A percentile compares a stretch with the other conserved stretches of the same genome.
These are phyloP conservation scores for Sussaba pulchella DNA, from an alignment of 2,888 invertebrate species.

Conservation along the genomic window DNA sequence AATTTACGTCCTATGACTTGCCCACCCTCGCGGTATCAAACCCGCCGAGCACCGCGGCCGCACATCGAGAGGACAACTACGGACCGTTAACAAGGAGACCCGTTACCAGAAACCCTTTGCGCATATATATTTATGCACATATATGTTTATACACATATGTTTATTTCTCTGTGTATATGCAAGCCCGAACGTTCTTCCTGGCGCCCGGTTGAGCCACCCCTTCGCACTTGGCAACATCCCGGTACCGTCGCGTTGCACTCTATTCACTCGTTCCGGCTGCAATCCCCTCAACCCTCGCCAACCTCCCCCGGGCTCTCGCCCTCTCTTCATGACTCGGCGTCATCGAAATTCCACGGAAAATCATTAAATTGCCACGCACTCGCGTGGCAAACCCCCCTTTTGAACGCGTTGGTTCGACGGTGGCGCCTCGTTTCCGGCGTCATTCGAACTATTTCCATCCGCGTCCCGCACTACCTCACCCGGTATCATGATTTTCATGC, in stretches of 20 bases:
- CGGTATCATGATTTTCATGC: conserved; percentile 37
- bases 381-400: conserved; percentile 73
- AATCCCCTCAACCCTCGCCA: background rate
- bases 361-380: conserved; percentile 83
- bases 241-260: conserved; percentile 20
- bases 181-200: background rate
- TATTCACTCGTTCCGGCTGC: conserved; percentile 5
- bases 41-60: background rate
- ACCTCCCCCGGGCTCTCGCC: conserved; percentile 20
- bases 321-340: conserved; percentile 71
- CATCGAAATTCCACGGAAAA: conserved; percentile 83
- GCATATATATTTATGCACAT: background rate
- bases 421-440: conserved; percentile 39
- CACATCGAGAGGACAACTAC: conserved; percentile 10
- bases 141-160: no score
- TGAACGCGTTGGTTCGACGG: conserved; percentile 9
- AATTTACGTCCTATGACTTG: conserved; percentile 80
- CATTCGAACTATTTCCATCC: conserved; percentile 60
- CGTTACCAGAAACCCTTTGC: background rate
- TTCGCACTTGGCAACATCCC: conserved; percentile 26
- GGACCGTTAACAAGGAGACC: background rate
- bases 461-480: conserved; percentile 29
- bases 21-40: conserved; percentile 40
- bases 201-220: background rate
- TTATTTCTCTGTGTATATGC: no score